phyloP scores from a whole-genome alignment of 1,140 invertebrate genomes.

The Pogonomyrmex californicus region DNA sequence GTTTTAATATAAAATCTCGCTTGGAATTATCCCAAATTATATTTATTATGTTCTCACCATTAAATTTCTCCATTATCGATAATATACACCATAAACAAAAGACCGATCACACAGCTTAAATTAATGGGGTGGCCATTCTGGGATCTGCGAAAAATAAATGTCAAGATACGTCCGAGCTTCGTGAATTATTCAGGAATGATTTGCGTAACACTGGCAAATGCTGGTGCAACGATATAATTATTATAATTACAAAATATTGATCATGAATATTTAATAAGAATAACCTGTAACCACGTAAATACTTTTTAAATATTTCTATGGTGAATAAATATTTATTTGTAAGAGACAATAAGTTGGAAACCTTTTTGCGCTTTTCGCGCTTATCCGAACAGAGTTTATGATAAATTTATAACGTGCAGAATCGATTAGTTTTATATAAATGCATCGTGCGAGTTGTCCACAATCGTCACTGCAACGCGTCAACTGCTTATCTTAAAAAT shows the following conservation, averaged over 20 bases:
- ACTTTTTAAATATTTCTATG: background rate
- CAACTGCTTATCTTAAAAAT: background rate
- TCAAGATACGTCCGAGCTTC: background rate
- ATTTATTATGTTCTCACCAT: background rate
- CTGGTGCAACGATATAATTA: background rate
- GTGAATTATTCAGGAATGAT: background rate
- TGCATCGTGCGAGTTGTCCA: background rate
- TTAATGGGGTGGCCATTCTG: conserved; percentile 23
- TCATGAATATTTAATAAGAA: background rate
- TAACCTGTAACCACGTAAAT: background rate
- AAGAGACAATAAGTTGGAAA: background rate
- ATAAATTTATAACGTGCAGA: background rate
- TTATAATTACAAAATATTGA: background rate
- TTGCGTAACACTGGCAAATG: background rate
- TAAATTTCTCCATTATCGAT: background rate
- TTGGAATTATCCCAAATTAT: background rate
- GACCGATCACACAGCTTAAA: background rate
- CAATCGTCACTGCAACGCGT: too few relatives aligned
- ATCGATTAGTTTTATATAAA: background rate
- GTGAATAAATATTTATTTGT: background rate
- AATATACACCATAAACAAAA: conserved; percentile 13
- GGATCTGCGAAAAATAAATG: background rate
- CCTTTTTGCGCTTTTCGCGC: background rate
- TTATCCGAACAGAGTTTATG: background rate
- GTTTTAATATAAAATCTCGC: background rate